phyloP scores from a whole-genome alignment of 2,888 invertebrate species.

The Himalopsyche japonica region DNA sequence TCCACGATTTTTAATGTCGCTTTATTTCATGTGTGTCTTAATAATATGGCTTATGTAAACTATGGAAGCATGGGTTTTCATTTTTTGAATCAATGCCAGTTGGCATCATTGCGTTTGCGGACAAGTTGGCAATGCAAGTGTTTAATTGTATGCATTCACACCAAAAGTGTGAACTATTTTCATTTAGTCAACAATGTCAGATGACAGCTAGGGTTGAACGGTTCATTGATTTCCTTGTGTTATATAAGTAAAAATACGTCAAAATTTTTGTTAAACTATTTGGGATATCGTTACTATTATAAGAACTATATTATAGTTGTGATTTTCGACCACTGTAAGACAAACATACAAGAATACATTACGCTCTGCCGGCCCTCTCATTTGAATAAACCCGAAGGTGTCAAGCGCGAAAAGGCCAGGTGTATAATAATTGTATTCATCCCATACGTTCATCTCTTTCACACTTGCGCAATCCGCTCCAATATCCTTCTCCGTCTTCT shows the following conservation, averaged over 20 bases:
- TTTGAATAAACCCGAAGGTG: background rate
- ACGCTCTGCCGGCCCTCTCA: background rate
- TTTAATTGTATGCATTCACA: background rate
- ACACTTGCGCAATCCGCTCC: background rate
- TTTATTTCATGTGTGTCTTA: background rate
- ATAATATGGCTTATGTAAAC: background rate
- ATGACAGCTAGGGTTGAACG: background rate
- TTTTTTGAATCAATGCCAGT: background rate
- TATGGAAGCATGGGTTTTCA: background rate
- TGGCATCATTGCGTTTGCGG: background rate
- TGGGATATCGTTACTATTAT: too few species aligned
- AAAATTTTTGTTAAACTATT: too few species aligned
- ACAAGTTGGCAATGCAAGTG: background rate
- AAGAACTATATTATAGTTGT: too few species aligned
- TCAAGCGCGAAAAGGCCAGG: background rate
- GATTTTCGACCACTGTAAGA: background rate
- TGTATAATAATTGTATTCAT: background rate
- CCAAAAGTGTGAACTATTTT: background rate
- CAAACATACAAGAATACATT: background rate
- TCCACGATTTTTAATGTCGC: background rate
- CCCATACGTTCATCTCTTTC: background rate
- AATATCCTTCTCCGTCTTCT: background rate
- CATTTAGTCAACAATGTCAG: background rate
- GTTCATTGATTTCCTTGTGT: background rate
- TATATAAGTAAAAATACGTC: too few species aligned